Conservation (phyloP, 2,113 vertebrate genomes). For the Tragelaphus imberbis region DNA sequence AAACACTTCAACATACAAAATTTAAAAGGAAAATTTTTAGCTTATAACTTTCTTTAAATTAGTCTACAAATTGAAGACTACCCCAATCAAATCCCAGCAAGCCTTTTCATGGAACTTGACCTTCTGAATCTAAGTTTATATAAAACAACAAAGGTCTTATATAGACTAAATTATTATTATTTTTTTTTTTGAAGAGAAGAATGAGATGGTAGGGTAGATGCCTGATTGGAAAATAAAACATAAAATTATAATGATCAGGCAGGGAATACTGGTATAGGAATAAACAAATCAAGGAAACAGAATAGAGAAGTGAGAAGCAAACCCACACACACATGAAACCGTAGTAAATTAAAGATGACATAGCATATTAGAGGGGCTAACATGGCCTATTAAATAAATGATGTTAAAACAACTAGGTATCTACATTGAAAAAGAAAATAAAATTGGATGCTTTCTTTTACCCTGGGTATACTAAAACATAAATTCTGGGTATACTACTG, state of each 20-base stretch:
- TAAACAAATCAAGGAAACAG: neutral
- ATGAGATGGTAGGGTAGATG: neutral
- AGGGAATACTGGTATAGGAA: neutral
- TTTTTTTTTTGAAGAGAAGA: neutral
- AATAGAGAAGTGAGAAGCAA: neutral
- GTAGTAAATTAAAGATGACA: neutral
- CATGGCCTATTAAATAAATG: neutral
- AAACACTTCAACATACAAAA: neutral
- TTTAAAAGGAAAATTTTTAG: neutral
- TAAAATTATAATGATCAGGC: neutral
- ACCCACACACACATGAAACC: neutral
- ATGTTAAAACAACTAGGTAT: neutral
- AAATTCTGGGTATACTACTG: neutral
- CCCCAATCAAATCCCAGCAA: neutral
- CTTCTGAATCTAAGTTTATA: neutral
- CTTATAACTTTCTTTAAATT: neutral
- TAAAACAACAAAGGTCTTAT: neutral
- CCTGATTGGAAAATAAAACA: neutral
- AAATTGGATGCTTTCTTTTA: neutral
- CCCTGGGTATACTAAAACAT: neutral
- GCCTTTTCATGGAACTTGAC: neutral
- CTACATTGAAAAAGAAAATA: neutral
- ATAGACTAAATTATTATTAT: neutral
- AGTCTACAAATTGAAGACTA: neutral
- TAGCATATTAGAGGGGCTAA: neutral